Base-by-base conservation (phyloP, 1,140 invertebrate genomes). In the Notospermus geniculatus region DNA sequence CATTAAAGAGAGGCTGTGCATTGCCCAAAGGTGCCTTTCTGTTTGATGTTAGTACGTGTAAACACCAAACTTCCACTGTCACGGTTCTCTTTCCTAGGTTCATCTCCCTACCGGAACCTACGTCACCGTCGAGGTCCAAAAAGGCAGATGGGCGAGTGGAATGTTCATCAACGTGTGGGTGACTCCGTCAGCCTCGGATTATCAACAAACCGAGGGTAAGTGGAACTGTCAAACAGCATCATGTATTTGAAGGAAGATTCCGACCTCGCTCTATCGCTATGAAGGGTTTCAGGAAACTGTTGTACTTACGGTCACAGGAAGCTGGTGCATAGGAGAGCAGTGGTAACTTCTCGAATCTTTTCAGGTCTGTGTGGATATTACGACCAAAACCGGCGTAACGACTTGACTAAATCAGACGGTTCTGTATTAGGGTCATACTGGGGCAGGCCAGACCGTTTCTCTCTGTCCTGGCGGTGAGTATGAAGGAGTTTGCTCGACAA, bases 131-230 rank as follows among this genome's bases (percentile, higher is more conserved):
- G 65, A 71, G 39, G 54, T 66, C 13, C 73, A 66, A n/a, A n/a
- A n/a, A n/a, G n/a, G n/a, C n/a, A n/a, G n/a, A n/a, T n/a, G n/a
- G n/a, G n/a, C n/a, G n/a, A n/a, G n/a, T 53, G 60, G 39, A 1
- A 64, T 62, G 22, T 75, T 76, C 55, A 70, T 79, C 17, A 78
- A 79, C 54, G 69, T 79, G 28, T 72, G 74, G 68, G 65, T 79
- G 2, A 65, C 59, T 25, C 69, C 71, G 28, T 77, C 77, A 17
- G 65, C 70, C 36, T 23, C 61, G 9, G 77, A 79, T 32, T 65
- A 64, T 25, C 29, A 63, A 1, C 60, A 68, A 1, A 65, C 67
- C 11, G 63, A 68, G 70, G 75, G 77, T 79, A 29, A 52, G 25
- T 13, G 39, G 28, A 1, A 23, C 17, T 22, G 27, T 54, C 5